Percentiles rank a stretch among this genome's conserved stretches.
These are phyloP conservation scores for Anas acuta DNA, from an alignment of 2,797 vertebrate genomes.

Conservation along the genomic window DNA sequence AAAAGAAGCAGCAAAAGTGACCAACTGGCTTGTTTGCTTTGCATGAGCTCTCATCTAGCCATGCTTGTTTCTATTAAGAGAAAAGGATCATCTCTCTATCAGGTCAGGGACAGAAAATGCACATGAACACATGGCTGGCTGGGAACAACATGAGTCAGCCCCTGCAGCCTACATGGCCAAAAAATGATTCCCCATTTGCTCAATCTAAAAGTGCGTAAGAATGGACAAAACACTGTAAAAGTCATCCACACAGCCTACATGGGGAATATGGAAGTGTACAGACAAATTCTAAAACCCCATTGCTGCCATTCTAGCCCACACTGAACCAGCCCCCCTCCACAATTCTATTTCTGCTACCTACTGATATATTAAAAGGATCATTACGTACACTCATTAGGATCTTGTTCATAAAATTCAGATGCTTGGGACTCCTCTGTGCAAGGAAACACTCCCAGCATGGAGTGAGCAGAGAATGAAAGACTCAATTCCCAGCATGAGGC, in stretches of 20 bases:
- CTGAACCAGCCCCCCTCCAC: not conserved
- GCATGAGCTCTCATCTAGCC: not conserved
- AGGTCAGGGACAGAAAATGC: not conserved
- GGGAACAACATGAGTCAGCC: slow-evolving; percentile 13
- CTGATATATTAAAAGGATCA: slow-evolving; percentile 63
- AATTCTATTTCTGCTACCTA: slow-evolving; percentile 62
- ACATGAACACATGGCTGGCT: not conserved
- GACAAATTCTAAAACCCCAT: not conserved
- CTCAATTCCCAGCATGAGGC: slow-evolving; percentile 18
- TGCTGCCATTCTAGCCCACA: not conserved
- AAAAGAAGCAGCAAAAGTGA: not conserved
- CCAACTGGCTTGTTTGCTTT: not conserved
- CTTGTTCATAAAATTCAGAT: slow-evolving; percentile 65
- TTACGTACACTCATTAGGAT: slow-evolving; percentile 60
- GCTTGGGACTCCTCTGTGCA: slow-evolving; percentile 24
- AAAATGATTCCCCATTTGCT: not conserved
- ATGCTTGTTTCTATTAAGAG: not conserved
- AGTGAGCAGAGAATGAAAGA: not conserved
- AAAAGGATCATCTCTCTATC: slow-evolving; percentile 14
- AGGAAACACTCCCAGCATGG: slow-evolving; percentile 41
- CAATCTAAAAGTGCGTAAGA: not conserved
- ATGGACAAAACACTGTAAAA: not conserved
- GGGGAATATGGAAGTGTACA: not conserved
- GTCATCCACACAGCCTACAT: not conserved
- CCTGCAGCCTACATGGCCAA: not conserved